Base-by-base conservation (phyloP, 2,113 vertebrate genomes). In the Porphyrio hochstetteri region DNA sequence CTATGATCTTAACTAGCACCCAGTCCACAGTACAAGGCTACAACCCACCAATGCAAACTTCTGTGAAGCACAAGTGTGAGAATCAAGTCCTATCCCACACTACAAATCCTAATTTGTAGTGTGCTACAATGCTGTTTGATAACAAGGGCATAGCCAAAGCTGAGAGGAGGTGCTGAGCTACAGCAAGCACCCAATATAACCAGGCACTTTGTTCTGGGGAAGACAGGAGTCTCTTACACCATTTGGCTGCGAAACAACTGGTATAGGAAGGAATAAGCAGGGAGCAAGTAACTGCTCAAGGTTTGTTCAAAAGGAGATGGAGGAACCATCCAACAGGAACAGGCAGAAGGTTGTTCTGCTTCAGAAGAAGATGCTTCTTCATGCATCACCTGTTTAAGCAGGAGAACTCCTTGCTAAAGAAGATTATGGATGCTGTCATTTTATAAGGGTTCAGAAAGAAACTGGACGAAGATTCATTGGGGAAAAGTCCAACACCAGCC, bases 111-210 rank as follows among this genome's bases (percentile, higher is more conserved):
- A 57, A 53, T 4, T 53, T n/a, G n/a, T n/a, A n/a, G n/a, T n/a
- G n/a, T n/a, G n/a, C n/a, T 31, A 72, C 48, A 9, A 15, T 0
- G 3, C 36, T n/a, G 35, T 9, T 15, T 7, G 5, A 20, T 10
- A 68, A 35, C 0, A 2, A 88, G 33, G 18, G 27, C 36, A 23
- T 12, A 56, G 57, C 8, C 74, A 44, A 44, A 65, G 81, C 48
- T 50, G 19, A 65, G 23, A 38, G 25, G 31, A 13, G 48, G 17
- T 35, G 44, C 5, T 35, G 31, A 78, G 8, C 53, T 40, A 63
- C 6, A 9, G 29, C 42, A 86, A 88, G 38, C 28, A 69, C 24
- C 60, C 69, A 48, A 64, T 21, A 38, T 24, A 69, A 82, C 10
- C 1, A 60, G 56, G 55, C 24, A 59, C 38, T 38, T 77, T 7